phyloP scores from a whole-genome alignment of 2,797 vertebrate species.

The Aulostomus chinensis region DNA sequence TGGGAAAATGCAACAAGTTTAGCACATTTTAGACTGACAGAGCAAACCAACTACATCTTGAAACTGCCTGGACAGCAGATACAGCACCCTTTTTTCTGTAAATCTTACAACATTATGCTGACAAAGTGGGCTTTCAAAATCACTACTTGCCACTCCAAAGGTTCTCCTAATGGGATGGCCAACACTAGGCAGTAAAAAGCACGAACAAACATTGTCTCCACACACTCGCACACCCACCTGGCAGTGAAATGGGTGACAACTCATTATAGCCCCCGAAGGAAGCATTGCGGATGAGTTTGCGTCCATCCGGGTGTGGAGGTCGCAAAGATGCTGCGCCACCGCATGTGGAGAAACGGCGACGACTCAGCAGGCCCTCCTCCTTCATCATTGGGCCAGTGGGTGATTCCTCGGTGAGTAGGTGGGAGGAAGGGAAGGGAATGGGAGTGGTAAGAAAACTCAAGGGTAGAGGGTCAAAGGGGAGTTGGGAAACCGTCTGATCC shows the following conservation, averaged over 20 bases:
- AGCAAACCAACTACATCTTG: neutral
- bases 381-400: conserved; percentile 84
- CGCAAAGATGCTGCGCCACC: conserved; percentile 85
- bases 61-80: no score
- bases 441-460: conserved; percentile 2
- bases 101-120: no score
- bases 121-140: no score
- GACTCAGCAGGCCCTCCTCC: conserved; percentile 88
- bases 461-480: conserved; percentile 21
- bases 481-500: conserved; percentile 24
- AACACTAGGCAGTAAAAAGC: no score
- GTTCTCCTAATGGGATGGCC: neutral
- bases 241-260: conserved; percentile 85
- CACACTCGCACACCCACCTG: conserved; percentile 84
- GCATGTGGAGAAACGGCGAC: conserved; percentile 93
- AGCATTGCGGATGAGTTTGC: conserved; percentile 96
- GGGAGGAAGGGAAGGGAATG: conserved; percentile 4
- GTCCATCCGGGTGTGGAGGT: conserved; percentile 87
- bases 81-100: no score
- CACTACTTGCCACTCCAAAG: no score
- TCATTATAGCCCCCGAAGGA: conserved; percentile 98
- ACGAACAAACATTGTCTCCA: neutral
- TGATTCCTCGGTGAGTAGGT: conserved; percentile 28
- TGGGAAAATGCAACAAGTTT: neutral
- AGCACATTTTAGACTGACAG: no score